Evolutionary conservation across 2,797 vertebrate species (phyloP).

Genomic region (Heterohyrax brucei): DNA sequence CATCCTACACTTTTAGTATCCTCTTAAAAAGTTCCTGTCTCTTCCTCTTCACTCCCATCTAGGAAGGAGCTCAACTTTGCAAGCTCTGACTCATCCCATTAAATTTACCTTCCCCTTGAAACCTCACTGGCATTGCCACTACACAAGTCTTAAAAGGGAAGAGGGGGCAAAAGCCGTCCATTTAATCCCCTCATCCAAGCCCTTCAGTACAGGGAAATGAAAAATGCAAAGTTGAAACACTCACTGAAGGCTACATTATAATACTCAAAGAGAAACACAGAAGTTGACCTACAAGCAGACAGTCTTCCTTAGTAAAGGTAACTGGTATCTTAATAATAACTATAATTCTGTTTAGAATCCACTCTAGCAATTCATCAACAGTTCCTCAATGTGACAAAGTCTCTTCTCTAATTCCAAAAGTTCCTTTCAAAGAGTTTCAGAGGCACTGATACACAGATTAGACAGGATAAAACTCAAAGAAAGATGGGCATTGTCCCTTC

Average conservation of each 20-base stretch:
- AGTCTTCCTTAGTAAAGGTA: constrained; percentile 25
- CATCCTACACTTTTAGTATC: too few species aligned
- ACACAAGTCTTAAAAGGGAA: background rate
- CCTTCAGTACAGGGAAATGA: background rate
- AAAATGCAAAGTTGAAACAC: constrained; percentile 24
- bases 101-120: background rate
- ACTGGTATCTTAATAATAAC: background rate
- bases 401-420: background rate
- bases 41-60: too few species aligned
- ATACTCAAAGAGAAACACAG: background rate
- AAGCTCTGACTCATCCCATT: constrained; percentile 21
- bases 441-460: background rate
- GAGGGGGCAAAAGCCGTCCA: background rate
- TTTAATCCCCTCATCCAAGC: constrained; percentile 1
- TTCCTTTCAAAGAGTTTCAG: background rate
- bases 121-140: constrained; percentile 6
- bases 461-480: background rate
- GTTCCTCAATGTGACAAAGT: background rate
- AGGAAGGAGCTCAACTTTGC: background rate
- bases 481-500: background rate
- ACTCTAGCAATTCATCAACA: background rate
- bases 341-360: background rate
- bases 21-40: too few species aligned
- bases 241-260: background rate
- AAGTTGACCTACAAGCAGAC: constrained; percentile 1